phyloP scores from a whole-genome alignment of 2,797 vertebrate genomes.

The Molothrus aeneus region DNA sequence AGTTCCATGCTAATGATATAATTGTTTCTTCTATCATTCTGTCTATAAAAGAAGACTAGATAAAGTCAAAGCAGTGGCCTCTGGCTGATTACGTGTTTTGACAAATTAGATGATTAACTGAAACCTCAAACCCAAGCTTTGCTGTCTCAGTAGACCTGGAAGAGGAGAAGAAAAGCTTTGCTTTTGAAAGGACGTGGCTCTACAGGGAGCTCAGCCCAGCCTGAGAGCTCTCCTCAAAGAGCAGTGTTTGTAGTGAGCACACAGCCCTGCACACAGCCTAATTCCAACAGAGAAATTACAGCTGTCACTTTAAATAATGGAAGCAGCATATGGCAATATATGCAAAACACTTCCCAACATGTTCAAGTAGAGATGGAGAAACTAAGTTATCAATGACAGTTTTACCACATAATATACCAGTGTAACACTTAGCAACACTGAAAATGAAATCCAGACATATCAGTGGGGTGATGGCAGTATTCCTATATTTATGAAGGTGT shows the following conservation, averaged over 20 bases:
- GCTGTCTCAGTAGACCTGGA: neutral
- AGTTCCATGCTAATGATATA: conserved; percentile 28
- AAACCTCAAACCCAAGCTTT: conserved; percentile 22
- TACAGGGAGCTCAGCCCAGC: neutral
- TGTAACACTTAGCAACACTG: neutral
- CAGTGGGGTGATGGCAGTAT: neutral
- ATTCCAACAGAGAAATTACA: conserved; percentile 43
- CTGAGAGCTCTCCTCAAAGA: neutral
- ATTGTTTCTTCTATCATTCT: conserved; percentile 36
- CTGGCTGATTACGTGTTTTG: conserved; percentile 51
- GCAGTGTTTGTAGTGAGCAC: conserved; percentile 13
- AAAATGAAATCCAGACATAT: neutral
- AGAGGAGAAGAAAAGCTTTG: neutral
- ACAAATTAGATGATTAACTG: conserved; percentile 45
- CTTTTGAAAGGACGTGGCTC: neutral
- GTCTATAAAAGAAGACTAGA: neutral
- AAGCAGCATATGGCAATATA: neutral
- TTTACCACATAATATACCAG: conserved; percentile 8
- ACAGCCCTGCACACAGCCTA: neutral
- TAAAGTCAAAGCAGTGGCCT: conserved; percentile 42
- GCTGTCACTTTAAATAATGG: conserved; percentile 16
- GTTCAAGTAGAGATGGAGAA: neutral
- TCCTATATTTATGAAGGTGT: conserved; percentile 19
- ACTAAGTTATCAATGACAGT: conserved; percentile 11
- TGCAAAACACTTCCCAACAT: neutral